These are phyloP conservation scores for Mormoops blainvillei DNA, from an alignment of 2,113 vertebrate genomes.

Conservation along the genomic window DNA sequence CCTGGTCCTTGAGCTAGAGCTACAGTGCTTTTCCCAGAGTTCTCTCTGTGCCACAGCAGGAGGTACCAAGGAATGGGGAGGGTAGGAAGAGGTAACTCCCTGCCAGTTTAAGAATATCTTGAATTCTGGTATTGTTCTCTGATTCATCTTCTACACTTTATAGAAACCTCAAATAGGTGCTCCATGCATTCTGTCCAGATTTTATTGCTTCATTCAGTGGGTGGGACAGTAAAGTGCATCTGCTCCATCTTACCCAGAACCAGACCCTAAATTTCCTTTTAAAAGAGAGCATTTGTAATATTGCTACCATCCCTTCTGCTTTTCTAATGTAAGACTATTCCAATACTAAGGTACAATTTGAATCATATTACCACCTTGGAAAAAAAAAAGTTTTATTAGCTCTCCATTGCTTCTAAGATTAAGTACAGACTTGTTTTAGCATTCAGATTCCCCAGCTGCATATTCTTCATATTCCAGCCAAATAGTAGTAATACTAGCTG, in stretches of 20 bases:
- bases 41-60: neutral
- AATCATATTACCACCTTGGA: neutral
- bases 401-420: neutral
- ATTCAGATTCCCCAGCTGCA: neutral
- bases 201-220: constrained; percentile 8
- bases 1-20: neutral
- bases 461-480: neutral
- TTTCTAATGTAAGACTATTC: neutral
- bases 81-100: neutral
- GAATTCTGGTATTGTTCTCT: neutral
- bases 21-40: neutral
- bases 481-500: neutral
- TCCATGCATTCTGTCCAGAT: neutral
- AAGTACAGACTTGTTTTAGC: neutral
- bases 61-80: neutral
- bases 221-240: neutral
- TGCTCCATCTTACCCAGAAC: neutral
- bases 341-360: neutral
- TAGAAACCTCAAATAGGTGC: neutral
- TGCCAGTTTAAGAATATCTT: neutral
- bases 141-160: neutral
- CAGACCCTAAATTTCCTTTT: neutral
- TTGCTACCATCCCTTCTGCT: neutral
- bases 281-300: neutral
- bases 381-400: neutral